Evolutionary conservation across 2,113 vertebrate species (phyloP).

Genomic region (Microtus pennsylvanicus): DNA sequence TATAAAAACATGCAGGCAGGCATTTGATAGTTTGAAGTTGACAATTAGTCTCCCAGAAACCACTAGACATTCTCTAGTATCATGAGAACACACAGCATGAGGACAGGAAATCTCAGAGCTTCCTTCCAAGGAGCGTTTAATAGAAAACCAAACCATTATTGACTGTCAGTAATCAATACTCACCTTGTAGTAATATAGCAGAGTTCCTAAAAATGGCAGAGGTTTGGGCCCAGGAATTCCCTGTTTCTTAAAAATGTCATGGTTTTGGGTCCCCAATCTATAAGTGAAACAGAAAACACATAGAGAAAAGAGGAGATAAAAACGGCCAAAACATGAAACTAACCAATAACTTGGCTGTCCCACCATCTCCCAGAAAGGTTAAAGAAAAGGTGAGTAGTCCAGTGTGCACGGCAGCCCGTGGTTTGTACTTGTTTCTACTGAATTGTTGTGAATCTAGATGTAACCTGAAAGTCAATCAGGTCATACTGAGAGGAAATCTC

Average conservation of each 20-base stretch:
- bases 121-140: neutral
- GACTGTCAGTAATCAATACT: no score
- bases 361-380: neutral
- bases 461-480: neutral
- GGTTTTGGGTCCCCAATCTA: neutral
- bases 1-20: neutral
- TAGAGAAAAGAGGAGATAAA: neutral
- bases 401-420: neutral
- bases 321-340: neutral
- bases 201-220: no score
- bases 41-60: no score
- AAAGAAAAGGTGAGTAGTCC: no score
- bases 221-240: neutral
- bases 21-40: neutral
- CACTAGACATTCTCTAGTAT: neutral
- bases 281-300: neutral
- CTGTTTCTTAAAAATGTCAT: neutral
- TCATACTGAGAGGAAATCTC: neutral
- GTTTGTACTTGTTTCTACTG: neutral
- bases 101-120: neutral
- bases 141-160: neutral
- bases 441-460: neutral
- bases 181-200: no score
- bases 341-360: neutral
- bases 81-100: neutral